These are phyloP conservation scores for Umimayanthus kanabou DNA, from an alignment of 92 coral and sea anemone genomes.

Conservation along the genomic window DNA sequence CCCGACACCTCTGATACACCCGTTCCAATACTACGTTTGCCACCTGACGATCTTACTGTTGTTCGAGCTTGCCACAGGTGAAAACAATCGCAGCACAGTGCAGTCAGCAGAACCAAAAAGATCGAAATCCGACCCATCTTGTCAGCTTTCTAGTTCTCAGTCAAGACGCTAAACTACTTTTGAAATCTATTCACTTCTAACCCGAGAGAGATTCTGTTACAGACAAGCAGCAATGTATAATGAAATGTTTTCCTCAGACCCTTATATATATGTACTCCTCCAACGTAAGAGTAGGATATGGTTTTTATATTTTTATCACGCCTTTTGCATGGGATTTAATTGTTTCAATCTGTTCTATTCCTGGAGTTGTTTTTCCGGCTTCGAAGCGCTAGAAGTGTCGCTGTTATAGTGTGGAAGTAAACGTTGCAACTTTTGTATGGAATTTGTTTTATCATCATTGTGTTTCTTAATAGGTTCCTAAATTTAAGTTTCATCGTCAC, in stretches of 20 bases:
- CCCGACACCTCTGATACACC: no score
- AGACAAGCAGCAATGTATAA: neutral
- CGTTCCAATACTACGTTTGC: no score
- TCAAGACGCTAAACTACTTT: no score
- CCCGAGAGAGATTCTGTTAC: no score
- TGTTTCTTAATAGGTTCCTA: neutral
- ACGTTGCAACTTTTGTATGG: neutral
- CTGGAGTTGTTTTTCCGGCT: conserved; percentile 1
- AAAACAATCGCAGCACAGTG: no score
- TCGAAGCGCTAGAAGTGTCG: neutral
- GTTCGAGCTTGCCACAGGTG: no score
- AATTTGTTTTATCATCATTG: neutral
- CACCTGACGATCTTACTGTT: no score
- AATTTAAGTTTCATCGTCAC: neutral
- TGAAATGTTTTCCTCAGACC: neutral
- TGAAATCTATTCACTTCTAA: no score
- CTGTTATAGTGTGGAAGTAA: neutral
- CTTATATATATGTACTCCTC: neutral
- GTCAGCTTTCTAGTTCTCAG: no score
- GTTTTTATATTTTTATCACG: neutral
- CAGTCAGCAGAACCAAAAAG: no score
- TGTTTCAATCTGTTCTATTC: conserved; percentile 1
- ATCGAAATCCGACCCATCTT: no score
- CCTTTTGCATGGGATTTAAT: neutral
- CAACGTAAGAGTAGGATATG: neutral